Percentiles rank a stretch among this genome's conserved stretches.
These are phyloP conservation scores for Lontra canadensis DNA, from an alignment of 2,113 vertebrate species.

Conservation along the genomic window DNA sequence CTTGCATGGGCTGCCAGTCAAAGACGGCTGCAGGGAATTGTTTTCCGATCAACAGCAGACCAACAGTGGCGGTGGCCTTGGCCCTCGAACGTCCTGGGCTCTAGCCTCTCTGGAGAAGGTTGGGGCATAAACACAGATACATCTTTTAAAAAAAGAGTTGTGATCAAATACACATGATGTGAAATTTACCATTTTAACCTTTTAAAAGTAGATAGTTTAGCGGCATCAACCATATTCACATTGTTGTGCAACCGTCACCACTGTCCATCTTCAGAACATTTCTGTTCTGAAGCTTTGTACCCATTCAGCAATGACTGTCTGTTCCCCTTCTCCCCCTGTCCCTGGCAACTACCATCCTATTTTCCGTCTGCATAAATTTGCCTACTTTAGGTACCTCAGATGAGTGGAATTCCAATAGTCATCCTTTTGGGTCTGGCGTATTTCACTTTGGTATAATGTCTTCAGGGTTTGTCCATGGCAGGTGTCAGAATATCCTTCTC, in stretches of 20 bases:
- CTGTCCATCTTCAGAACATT: not conserved
- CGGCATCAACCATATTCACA: not conserved
- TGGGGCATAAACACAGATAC: not conserved
- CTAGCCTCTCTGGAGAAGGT: not conserved
- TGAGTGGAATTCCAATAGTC: not conserved
- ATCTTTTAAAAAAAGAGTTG: not conserved
- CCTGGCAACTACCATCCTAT: not conserved
- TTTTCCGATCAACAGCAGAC: not conserved
- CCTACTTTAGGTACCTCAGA: not conserved
- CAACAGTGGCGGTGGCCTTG: not conserved
- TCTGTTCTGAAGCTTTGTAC: not conserved
- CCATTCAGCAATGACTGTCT: fast-evolving
- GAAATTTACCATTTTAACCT: not conserved
- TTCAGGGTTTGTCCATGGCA: not conserved
- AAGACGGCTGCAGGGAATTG: not conserved
- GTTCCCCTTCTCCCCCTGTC: no score
- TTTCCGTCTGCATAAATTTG: not conserved
- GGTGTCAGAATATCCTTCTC: not conserved
- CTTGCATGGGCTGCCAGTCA: not conserved
- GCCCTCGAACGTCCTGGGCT: not conserved
- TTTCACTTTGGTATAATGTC: not conserved
- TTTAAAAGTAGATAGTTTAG: not conserved
- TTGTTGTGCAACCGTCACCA: not conserved
- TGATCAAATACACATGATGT: not conserved
- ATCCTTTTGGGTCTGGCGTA: not conserved